Evolutionary conservation across 2,888 invertebrate species (phyloP), one percentile per base, ranked within the genome.

Genomic region (Argyresthia albistria): DNA sequence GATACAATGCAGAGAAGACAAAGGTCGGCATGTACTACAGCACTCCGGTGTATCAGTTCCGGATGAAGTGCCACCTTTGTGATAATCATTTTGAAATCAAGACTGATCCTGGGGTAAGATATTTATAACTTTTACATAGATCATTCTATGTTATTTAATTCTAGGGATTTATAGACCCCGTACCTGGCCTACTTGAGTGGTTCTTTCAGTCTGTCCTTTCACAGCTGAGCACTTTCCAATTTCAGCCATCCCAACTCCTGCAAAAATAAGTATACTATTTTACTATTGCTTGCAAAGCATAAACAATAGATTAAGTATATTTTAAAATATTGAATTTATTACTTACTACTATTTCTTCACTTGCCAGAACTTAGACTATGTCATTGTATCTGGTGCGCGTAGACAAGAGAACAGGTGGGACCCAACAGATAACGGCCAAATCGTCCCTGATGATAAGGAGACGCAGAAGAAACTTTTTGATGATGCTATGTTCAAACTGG

Each of bases 401-500:
- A 88, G 99, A 0, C 99, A 99, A 78, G 99, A 99, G 76, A 97
- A 97, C 74, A 90, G 99, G 59, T 99, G 99, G 98, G 99, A 99
- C 81, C 98, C 99, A 0, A 92, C 93, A 37, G 93, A 97, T 63
- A 98, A 99, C 88, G 98, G 95, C 49, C 98, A 98, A 73, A 91
- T 96, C 54, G 95, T 96, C 0, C 94, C 96, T 0, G 96, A 96
- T 68, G 97, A 97, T 0, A 97, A 97, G 70, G 95, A 96, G 72
- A 92, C 93, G 0, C 96, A 96, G 65, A 95, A 95, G 62, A 91
- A 93, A 54, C 80, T 99, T 55, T 97, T 95, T 63, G 96, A 96
- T 63, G 98, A 99, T 91, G 94, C 99, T 7, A 99, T 99, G 99
- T 99, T 94, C 75, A 97, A 95, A 72, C 83, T 99, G 59, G 98